A percentile compares a stretch with the other conserved stretches of the same genome.
phyloP scores from a whole-genome alignment of 2,113 vertebrate species.

The Lipotes vexillifer region DNA sequence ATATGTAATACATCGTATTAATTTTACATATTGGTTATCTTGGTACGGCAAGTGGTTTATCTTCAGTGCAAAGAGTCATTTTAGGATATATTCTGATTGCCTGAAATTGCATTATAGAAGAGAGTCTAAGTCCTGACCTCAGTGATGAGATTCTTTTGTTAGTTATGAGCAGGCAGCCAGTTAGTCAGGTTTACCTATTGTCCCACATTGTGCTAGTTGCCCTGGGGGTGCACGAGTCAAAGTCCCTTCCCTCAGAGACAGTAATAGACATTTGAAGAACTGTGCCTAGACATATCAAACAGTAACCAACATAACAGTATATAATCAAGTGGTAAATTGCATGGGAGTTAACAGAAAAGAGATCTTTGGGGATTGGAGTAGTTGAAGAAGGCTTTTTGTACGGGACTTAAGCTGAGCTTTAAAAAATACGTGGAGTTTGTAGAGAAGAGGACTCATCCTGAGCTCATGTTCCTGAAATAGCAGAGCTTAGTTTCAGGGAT shows the following conservation, averaged over 20 bases:
- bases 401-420: not conserved
- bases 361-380: not conserved
- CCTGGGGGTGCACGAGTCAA: not conserved
- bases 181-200: not conserved
- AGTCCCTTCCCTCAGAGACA: not conserved
- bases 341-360: not conserved
- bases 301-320: not conserved
- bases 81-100: not conserved
- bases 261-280: not conserved
- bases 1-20: not conserved
- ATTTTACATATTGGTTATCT: not conserved
- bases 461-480: not conserved
- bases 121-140: not conserved
- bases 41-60: not conserved
- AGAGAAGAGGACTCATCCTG: not conserved
- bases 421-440: not conserved
- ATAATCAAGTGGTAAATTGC: not conserved
- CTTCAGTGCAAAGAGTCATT: not conserved
- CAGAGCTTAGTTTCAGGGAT: not conserved
- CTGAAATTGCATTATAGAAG: not conserved
- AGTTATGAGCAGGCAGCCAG: not conserved
- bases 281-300: not conserved
- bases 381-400: not conserved
- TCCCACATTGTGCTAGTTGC: not conserved
- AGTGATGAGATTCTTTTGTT: not conserved